Conservation (phyloP, 2,113 vertebrate species). For the Pteruthius melanotis region DNA sequence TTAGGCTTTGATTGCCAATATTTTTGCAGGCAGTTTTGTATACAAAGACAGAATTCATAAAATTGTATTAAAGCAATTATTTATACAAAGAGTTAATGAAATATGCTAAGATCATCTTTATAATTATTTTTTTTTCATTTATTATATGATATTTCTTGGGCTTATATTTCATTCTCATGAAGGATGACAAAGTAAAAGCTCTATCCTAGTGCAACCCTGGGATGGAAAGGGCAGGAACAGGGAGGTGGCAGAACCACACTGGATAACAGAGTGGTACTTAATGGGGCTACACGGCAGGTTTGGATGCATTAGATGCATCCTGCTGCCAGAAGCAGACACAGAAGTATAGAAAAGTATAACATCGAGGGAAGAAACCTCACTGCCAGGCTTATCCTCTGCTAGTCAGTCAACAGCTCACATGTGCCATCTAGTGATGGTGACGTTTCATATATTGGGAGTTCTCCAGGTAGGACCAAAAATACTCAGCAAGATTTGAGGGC, state of each 20-base stretch:
- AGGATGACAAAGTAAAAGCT: not conserved
- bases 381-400: not conserved
- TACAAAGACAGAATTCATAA: not conserved
- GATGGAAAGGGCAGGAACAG: not conserved
- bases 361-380: accelerated
- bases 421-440: constrained; percentile 37
- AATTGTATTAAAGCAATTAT: not conserved
- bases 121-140: not conserved
- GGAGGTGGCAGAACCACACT: not conserved
- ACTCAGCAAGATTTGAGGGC: not conserved
- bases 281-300: accelerated
- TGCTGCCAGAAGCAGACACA: not conserved
- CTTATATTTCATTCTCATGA: accelerated
- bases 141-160: not conserved
- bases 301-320: not conserved
- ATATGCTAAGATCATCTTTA: not conserved
- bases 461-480: not conserved
- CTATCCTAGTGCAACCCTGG: not conserved
- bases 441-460: accelerated
- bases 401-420: not conserved
- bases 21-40: not conserved
- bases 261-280: not conserved
- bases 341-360: not conserved
- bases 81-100: not conserved
- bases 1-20: not conserved